Evolutionary conservation across 2,888 invertebrate species (phyloP).

Genomic region (Eupeodes luniger): DNA sequence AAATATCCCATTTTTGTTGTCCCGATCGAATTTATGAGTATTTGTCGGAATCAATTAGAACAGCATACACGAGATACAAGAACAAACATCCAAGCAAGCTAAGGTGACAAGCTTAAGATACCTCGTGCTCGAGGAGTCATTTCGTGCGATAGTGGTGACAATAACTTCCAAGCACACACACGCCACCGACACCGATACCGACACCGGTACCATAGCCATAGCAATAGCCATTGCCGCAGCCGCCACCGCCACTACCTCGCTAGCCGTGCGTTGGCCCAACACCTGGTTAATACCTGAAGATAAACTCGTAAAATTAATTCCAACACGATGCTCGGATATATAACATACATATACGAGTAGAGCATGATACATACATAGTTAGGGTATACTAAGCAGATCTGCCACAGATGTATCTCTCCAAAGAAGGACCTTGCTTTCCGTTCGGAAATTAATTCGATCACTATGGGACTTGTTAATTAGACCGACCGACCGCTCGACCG

Average conservation of each 20-base stretch:
- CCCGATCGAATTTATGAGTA: conserved; percentile 73
- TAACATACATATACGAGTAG: not conserved
- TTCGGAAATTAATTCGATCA: conserved; percentile 70
- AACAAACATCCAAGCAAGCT: conserved; percentile 46
- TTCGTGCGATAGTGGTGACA: conserved; percentile 59
- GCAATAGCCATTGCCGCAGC: not conserved
- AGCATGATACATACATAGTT: conserved; percentile 13
- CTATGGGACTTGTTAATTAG: conserved; percentile 72
- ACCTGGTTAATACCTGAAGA: conserved; percentile 67
- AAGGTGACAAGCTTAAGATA: conserved; percentile 44
- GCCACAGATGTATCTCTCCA: conserved; percentile 39
- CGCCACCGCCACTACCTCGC: not conserved
- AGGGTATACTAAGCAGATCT: conserved; percentile 16
- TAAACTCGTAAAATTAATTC: conserved; percentile 74
- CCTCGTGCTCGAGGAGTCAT: conserved; percentile 44
- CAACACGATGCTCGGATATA: conserved; percentile 58
- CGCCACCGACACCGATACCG: not conserved
- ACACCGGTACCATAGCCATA: not conserved
- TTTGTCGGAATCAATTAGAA: conserved; percentile 73
- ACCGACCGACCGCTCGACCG: conserved; percentile 20
- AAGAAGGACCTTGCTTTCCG: conserved; percentile 56
- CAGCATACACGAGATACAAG: conserved; percentile 53
- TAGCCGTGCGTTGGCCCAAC: conserved; percentile 18
- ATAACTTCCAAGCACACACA: conserved; percentile 58
- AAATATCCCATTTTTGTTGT: conserved; percentile 71